Base-by-base conservation (phyloP, 2,888 invertebrate genomes). In the Nemoura dubitans region DNA sequence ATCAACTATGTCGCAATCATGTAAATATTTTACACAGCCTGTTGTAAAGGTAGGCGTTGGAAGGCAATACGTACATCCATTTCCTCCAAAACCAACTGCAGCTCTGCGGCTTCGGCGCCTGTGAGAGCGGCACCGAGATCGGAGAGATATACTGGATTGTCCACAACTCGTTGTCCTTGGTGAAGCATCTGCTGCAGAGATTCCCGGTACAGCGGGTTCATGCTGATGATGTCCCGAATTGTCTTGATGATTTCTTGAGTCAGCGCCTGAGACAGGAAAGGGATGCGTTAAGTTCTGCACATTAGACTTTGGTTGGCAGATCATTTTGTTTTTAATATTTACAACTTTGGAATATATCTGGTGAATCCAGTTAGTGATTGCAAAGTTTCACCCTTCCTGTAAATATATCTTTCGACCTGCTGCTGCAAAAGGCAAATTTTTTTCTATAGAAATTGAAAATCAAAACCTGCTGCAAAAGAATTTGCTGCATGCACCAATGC, bases 221-320 rank as follows among this genome's bases (percentile, higher is more conserved):
- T 94, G 89, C 97, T 97, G 88, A 99, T 98, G 87, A 99, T 98
- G 92, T 99, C 99, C 86, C 98, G 93, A 88, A 99, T 98, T 0
- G 99, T 99, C 92, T 99, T 98, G 82, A 99, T 98, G 87, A 99
- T 95, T 93, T 99, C 99, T 91, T 98, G 98, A 0, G 98, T 98
- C 86, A 98, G 91, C 0, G 99, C 99, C 94, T 95, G 89, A 2
- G 83, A 76, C 29, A 3, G 76, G 43, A 81, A 6, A 87, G 14
- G 85, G 42, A 81, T 29, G 85, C 76, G 59, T 36, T 36, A 6
- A 36, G 36, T 10, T 6, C 5, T 36, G 36, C 3, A 36, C 10
- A 10, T 26, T n/a, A 42, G n/a, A 77, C 27, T 78, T 42, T 26
- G 78, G 26, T 27, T 78, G 26, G 42, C 0, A 85, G 5, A 36